These are phyloP conservation scores for Mycalesis mineus DNA, from an alignment of 2,888 invertebrate species.

Conservation along the genomic window DNA sequence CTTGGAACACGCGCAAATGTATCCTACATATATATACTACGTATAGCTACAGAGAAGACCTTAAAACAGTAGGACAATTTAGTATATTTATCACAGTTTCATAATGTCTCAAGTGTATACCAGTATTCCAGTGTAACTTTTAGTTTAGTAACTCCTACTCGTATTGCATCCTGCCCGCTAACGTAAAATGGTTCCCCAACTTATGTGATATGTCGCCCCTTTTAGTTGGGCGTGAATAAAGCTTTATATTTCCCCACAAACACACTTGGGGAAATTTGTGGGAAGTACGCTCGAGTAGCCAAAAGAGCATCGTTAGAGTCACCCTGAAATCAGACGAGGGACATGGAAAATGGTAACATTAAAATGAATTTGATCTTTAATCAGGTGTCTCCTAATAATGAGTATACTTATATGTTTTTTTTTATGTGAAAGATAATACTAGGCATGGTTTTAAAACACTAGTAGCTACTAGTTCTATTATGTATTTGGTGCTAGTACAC, in stretches of 20 bases:
- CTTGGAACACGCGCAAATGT: too few relatives aligned
- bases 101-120: not conserved
- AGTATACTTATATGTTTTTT: not conserved
- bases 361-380: not conserved
- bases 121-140: not conserved
- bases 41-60: too few relatives aligned
- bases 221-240: not conserved
- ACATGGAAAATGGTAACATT: not conserved
- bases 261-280: not conserved
- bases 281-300: slow-evolving; percentile 28
- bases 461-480: too few relatives aligned
- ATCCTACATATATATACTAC: too few relatives aligned
- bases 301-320: slow-evolving; percentile 39
- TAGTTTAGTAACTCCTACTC: not conserved
- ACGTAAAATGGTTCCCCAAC: not conserved
- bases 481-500: too few relatives aligned
- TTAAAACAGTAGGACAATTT: not conserved
- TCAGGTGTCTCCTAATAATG: not conserved
- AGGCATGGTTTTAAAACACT: too few relatives aligned
- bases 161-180: not conserved
- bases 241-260: not conserved
- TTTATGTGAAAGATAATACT: too few relatives aligned
- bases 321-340: slow-evolving; percentile 10
- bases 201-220: not conserved
- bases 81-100: not conserved